Conservation (phyloP, 1,140 invertebrate species). For the Ooceraea biroi region DNA sequence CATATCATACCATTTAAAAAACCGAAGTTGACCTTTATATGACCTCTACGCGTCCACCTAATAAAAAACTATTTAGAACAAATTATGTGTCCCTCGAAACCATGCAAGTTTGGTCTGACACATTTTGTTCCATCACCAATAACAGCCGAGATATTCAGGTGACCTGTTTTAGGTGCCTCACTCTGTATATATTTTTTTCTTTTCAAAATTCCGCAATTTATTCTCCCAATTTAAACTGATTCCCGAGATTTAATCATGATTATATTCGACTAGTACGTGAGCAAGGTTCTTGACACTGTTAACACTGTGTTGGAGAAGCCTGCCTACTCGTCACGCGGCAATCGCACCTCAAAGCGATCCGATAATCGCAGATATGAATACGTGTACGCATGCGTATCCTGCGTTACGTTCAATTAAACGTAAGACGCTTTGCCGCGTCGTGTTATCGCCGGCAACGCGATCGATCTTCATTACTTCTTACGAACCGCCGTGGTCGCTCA, state of each 20-base stretch:
- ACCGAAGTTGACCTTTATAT: too few relatives aligned
- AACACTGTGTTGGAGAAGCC: neutral
- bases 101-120: too few relatives aligned
- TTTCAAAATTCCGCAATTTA: neutral
- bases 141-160: too few relatives aligned
- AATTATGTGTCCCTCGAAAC: too few relatives aligned
- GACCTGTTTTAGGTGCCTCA: too few relatives aligned
- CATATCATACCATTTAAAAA: too few relatives aligned
- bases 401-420: slow-evolving; percentile 51
- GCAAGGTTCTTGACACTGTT: neutral
- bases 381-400: slow-evolving; percentile 32
- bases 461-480: slow-evolving; percentile 66
- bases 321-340: slow-evolving; percentile 27
- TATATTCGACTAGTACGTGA: neutral
- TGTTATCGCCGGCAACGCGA: slow-evolving; percentile 62
- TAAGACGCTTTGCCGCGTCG: slow-evolving; percentile 46
- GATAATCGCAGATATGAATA: slow-evolving; percentile 48
- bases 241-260: neutral
- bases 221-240: neutral
- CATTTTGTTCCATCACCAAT: too few relatives aligned
- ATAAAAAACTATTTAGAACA: too few relatives aligned
- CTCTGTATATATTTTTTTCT: neutral
- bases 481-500: slow-evolving; percentile 59
- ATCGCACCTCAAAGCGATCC: slow-evolving; percentile 19
- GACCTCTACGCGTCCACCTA: too few relatives aligned